Evolutionary conservation across 2,113 vertebrate genomes (phyloP), one percentile per base, ranked within the genome.

Genomic region (Nettapus auritus): DNA sequence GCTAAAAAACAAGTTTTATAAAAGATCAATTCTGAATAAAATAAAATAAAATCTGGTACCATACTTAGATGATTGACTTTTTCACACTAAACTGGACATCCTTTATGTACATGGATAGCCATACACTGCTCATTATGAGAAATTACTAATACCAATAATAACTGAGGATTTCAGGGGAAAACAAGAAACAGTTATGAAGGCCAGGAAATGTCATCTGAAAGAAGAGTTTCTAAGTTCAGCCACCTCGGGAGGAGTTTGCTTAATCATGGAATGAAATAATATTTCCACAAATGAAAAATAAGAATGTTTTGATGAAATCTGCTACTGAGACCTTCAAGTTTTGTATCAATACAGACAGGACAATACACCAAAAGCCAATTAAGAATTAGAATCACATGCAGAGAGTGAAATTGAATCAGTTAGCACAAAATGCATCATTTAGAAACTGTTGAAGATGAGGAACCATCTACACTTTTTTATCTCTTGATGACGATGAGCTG

Each of bases 241-340:
- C 48, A 48, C 20, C 29, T 68, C 31, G 77, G 64, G 29, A 71
- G 13, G 87, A 23, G 3, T 64, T 68, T 89, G 6, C 26, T 69
- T 56, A 57, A 69, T 59, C 33, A 40, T 4, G 62, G 40, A 73
- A 78, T 53, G 1, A 74, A 69, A 6, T 38, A 10, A 15, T 64
- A 56, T 48, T 85, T 80, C 68, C 14, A 14, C 13, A 67, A 93
- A 82, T 34, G 3, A 29, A 42, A 75, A 8, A 23, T 8, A 25
- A 3, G 28, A 55, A 5, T 42, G 33, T 64, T 94, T 81, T 78
- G 0, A 33, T 68, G 78, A 82, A 91, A 52, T 71, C 26, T 82
- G 5, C 57, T 64, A 3, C 1, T 52, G 17, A 22, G 8, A 22
- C 3, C 11, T 71, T 2, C 0, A n/a, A 38, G 40, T 46, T 75